Percentiles rank a stretch among this genome's conserved stretches.
Conservation (phyloP, 2,888 invertebrate genomes). For the Ormyrus pomaceus region DNA sequence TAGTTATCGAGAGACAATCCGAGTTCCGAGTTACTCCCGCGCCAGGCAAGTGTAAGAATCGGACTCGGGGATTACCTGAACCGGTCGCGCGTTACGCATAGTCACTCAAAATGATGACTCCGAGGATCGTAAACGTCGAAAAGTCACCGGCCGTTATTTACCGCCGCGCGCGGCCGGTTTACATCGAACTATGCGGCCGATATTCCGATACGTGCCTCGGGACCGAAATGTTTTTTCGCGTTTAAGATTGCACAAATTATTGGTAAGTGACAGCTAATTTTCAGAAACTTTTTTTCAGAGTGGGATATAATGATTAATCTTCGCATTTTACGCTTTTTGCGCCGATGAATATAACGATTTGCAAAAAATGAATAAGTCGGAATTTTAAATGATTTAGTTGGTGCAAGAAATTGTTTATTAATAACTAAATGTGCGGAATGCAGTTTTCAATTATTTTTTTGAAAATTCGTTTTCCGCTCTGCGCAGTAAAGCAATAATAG, state of each 20-base stretch:
- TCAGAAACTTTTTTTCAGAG: background rate
- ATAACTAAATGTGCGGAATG: too few species aligned
- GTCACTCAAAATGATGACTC: constrained; percentile 52
- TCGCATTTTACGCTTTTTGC: too few species aligned
- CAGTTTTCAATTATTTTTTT: too few species aligned
- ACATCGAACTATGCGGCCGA: constrained; percentile 18
- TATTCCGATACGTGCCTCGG: background rate
- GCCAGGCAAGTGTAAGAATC: constrained; percentile 34
- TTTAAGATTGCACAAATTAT: constrained; percentile 42
- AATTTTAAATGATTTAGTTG: too few species aligned
- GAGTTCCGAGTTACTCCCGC: constrained; percentile 33
- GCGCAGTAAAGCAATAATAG: background rate
- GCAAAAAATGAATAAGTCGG: too few species aligned
- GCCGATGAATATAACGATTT: too few species aligned
- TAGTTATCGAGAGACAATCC: constrained; percentile 47
- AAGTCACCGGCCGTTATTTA: constrained; percentile 49
- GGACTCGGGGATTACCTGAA: constrained; percentile 35
- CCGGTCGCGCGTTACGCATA: constrained; percentile 48
- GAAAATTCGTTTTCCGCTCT: too few species aligned
- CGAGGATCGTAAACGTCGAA: constrained; percentile 52
- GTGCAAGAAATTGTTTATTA: too few species aligned
- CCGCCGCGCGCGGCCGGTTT: constrained; percentile 31
- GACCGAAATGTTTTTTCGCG: background rate
- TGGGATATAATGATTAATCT: too few species aligned
- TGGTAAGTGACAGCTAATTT: constrained; percentile 23